Evolutionary conservation across 2,113 vertebrate species (phyloP), one percentile per base, ranked within the genome.

Genomic region (Brachyhypopomus occidentalis): DNA sequence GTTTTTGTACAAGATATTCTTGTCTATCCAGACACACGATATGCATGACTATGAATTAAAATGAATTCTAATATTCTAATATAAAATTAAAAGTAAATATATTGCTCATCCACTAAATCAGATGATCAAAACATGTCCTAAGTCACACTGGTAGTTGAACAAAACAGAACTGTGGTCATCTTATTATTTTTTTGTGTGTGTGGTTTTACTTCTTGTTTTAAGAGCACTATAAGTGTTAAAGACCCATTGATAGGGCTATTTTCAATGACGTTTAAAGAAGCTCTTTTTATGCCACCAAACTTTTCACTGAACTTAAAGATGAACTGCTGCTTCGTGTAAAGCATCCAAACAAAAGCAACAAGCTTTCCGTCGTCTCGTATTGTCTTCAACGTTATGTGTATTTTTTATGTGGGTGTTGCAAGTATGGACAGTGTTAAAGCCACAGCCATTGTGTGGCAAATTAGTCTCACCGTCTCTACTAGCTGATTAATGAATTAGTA

Each of bases 161-260:
- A 84, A 19, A 25, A 56, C 30, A 58, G 22, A 41, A 27, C 56
- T 27, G 72, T 84, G 27, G 75, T 83, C 59, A 79, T 77, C 25
- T 67, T 52, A 20, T 52, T 27, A 14, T 62, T 71, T 62, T 69
- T 84, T 81, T 62, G 75, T n/a, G n/a, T 76, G 41, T 73, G 75
- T 80, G 77, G 84, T 89, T 89, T 87, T 86, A 89, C 87, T 89
- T 89, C 88, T 85, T 81, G 58, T 77, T 88, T 86, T 23, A 69
- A 52, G 41, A 60, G 83, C 83, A 78, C 80, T 81, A 20, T 67
- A 30, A 48, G 73, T 62, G 58, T 74, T 36, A 64, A 52, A 73
- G 0, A 23, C 22, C 60, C 66, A 25, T 77, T 78, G 5, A 66
- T 16, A 72, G n/a, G 66, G 34, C 69, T 66, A 72, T 69, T 75